Conservation (phyloP, 2,888 invertebrate genomes). For the Drosophila leonis region DNA sequence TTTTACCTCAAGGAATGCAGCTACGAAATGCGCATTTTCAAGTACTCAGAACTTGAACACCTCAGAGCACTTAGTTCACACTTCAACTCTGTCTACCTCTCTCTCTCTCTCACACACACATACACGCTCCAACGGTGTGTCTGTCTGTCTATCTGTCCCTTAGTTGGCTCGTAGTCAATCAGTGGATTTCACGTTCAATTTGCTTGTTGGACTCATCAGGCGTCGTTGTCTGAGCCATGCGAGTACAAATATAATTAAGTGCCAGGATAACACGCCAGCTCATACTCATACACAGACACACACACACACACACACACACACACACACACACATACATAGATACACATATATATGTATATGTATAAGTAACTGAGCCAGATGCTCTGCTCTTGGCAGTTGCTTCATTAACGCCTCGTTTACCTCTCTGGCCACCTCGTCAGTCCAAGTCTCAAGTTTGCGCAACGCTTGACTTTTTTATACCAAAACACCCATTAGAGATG, state of each 20-base stretch:
- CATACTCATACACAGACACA: constrained; percentile 20
- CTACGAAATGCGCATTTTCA: constrained; percentile 40
- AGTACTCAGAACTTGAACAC: constrained; percentile 31
- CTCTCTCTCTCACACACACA: not conserved
- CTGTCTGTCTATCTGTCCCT: constrained; percentile 9
- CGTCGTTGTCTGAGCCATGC: constrained; percentile 50
- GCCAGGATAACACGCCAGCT: constrained; percentile 49
- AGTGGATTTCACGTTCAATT: constrained; percentile 75
- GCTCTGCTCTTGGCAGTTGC: constrained; percentile 55
- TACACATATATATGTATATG: not conserved
- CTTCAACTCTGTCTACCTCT: constrained; percentile 12
- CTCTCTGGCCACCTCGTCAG: not conserved
- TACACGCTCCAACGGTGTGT: constrained; percentile 1
- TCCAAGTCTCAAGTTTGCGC: constrained; percentile 50
- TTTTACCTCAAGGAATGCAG: constrained; percentile 30
- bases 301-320: not conserved
- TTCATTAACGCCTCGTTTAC: constrained; percentile 52
- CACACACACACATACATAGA: not conserved
- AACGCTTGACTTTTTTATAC: constrained; percentile 31
- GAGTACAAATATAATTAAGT: constrained; percentile 74
- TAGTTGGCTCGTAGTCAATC: constrained; percentile 55
- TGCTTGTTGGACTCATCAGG: constrained; percentile 59
- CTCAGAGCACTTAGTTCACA: constrained; percentile 45
- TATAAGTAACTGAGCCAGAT: constrained; percentile 16
- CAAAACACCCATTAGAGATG: not conserved